Percentiles rank a stretch among this genome's conserved stretches.
Conservation (phyloP, 2,888 invertebrate species). For the Lithophane leautieri region DNA sequence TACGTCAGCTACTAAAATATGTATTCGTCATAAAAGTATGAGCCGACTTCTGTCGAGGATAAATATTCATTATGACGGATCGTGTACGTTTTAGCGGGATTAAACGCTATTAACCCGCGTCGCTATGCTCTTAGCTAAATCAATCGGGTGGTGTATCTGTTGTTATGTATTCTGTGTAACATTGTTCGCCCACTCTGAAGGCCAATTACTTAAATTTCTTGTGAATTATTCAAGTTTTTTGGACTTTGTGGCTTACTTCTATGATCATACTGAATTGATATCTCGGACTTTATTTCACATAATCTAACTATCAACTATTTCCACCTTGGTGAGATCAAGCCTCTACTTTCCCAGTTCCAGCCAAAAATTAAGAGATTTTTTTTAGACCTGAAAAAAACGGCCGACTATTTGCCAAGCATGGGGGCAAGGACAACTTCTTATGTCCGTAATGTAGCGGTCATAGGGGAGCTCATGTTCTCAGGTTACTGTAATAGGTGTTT, state of each 20-base stretch:
- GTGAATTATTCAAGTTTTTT: slow-evolving; percentile 58
- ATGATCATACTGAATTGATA: not conserved
- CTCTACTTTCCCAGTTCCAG: not conserved
- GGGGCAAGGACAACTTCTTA: not conserved
- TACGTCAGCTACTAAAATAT: slow-evolving; percentile 90
- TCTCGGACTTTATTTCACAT: not conserved
- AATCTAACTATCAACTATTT: not conserved
- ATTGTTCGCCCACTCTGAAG: slow-evolving; percentile 40
- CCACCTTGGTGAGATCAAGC: not conserved
- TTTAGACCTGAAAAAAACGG: not conserved
- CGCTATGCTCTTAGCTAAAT: slow-evolving; percentile 83
- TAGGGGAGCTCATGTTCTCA: not conserved
- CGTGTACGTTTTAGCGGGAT: slow-evolving; percentile 89
- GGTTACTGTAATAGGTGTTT: not conserved
- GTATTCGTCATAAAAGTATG: slow-evolving; percentile 90
- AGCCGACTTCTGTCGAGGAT: slow-evolving; percentile 86
- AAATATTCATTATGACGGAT: slow-evolving; percentile 90
- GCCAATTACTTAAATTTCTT: slow-evolving; percentile 56
- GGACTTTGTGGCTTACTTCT: slow-evolving; percentile 30
- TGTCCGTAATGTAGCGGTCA: not conserved
- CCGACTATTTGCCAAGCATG: not conserved
- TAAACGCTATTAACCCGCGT: slow-evolving; percentile 86
- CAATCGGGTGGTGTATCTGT: slow-evolving; percentile 78
- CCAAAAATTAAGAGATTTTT: not conserved
- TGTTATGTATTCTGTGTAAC: slow-evolving; percentile 60